These are phyloP conservation scores for Pachypanchax playfairii DNA, from an alignment of 2,113 vertebrate species.

Conservation along the genomic window DNA sequence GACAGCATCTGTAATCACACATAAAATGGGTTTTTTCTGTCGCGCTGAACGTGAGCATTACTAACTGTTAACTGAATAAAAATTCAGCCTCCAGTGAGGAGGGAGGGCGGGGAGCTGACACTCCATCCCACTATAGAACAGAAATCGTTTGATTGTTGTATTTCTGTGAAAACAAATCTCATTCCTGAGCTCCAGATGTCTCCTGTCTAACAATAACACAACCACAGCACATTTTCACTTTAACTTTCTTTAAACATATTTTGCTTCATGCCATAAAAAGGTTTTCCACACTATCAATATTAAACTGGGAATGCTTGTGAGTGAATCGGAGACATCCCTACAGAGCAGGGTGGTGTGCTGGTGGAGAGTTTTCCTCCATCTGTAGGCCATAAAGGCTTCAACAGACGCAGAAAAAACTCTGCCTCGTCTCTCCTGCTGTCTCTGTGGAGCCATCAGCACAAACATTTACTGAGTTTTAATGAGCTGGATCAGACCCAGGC, in stretches of 20 bases:
- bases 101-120: constrained; percentile 26
- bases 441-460: constrained; percentile 66
- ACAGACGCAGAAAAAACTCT: constrained; percentile 57
- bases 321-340: constrained; percentile 42
- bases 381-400: constrained; percentile 56
- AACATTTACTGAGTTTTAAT: constrained; percentile 74
- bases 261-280: constrained; percentile 20
- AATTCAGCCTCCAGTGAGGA: constrained; percentile 26
- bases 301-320: constrained; percentile 46
- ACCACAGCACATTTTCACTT: constrained; percentile 5
- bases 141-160: constrained; percentile 36
- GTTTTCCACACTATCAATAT: constrained; percentile 33
- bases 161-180: constrained; percentile 42
- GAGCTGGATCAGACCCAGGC: constrained; percentile 67
- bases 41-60: constrained; percentile 11
- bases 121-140: constrained; percentile 51
- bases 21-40: constrained; percentile 10
- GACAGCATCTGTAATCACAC: constrained; percentile 31
- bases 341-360: constrained; percentile 36
- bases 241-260: constrained; percentile 5
- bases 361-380: constrained; percentile 43
- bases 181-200: constrained; percentile 50
- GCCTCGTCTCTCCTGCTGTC: constrained; percentile 54
- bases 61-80: constrained; percentile 53
- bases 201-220: constrained; percentile 35